Percentiles rank a stretch among this genome's conserved stretches.
Conservation (phyloP, 2,797 vertebrate genomes). For the Takifugu rubripes region DNA sequence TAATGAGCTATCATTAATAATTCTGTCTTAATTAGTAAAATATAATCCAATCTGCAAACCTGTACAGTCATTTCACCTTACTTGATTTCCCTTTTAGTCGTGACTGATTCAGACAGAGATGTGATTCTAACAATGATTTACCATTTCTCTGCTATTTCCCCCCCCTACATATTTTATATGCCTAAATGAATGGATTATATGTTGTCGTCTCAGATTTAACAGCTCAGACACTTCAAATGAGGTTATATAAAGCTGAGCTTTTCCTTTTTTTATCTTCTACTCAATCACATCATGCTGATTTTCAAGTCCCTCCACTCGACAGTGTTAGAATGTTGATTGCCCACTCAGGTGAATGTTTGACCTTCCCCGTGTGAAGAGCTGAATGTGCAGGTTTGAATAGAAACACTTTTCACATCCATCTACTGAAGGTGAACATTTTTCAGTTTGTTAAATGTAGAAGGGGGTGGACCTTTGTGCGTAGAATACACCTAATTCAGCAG, state of each 20-base stretch:
- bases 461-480: neutral
- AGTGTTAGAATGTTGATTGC: neutral
- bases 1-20: neutral
- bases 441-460: neutral
- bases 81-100: neutral
- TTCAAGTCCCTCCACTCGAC: neutral
- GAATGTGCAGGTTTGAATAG: neutral
- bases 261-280: neutral
- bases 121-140: no score
- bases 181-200: neutral
- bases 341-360: slow-evolving; percentile 1
- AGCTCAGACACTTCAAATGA: neutral
- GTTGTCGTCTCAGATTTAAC: neutral
- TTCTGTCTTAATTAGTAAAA: neutral
- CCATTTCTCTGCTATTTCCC: no score
- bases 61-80: neutral
- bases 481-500: neutral
- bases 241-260: neutral
- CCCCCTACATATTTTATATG: neutral
- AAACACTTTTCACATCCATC: slow-evolving; percentile 3
- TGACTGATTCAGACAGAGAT: no score
- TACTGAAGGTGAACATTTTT: neutral
- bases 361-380: neutral
- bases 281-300: neutral
- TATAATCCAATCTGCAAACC: no score